A percentile compares a stretch with the other conserved stretches of the same genome.
Conservation (phyloP, 2,113 vertebrate species). For the Galeopterus variegatus region DNA sequence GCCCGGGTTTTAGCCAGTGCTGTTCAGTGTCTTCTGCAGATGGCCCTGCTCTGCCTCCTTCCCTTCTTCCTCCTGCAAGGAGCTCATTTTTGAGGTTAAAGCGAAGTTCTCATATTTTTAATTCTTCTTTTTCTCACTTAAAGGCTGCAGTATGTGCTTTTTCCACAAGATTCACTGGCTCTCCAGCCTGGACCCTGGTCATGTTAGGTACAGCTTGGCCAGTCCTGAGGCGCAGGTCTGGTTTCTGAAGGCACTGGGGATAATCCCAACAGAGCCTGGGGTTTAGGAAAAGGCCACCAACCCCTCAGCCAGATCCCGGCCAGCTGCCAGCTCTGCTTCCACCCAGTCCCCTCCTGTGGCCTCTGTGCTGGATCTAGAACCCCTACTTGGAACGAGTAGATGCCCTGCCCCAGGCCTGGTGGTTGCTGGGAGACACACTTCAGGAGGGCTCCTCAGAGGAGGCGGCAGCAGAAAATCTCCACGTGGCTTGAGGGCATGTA, state of each 20-base stretch:
- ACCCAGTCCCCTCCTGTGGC: background rate
- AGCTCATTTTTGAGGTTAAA: background rate
- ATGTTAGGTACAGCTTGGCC: background rate
- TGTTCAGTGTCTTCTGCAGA: background rate
- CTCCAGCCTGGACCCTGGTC: background rate
- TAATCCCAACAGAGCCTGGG: background rate
- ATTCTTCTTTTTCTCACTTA: background rate
- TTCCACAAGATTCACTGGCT: background rate
- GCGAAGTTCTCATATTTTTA: background rate
- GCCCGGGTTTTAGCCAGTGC: conserved; percentile 7
- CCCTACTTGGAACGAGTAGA: background rate
- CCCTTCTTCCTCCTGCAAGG: background rate
- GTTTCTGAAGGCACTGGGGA: background rate
- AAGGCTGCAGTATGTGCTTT: background rate
- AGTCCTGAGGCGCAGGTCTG: background rate
- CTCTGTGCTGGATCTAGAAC: background rate
- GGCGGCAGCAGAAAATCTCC: background rate
- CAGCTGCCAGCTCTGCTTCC: background rate
- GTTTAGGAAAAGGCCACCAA: background rate
- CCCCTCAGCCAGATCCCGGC: background rate
- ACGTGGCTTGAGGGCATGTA: background rate
- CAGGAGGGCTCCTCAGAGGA: background rate
- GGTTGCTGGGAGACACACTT: background rate
- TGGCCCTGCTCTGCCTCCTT: background rate
- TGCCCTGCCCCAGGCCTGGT: background rate